phyloP scores from a whole-genome alignment of 2,113 vertebrate species.

The Malaclemys terrapin region DNA sequence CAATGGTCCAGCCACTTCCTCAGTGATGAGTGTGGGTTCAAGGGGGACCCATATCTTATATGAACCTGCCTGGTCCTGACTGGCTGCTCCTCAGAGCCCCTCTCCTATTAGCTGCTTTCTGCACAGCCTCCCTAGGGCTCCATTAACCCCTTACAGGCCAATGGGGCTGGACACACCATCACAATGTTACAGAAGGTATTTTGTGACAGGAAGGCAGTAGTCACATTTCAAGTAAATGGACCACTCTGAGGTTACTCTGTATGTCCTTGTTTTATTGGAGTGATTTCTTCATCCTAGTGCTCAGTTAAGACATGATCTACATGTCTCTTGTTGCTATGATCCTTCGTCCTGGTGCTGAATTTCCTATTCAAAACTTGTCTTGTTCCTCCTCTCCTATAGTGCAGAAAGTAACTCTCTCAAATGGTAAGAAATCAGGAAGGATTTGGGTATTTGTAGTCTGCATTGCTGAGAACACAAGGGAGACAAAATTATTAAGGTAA shows the following conservation, averaged over 20 bases:
- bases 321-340: background rate
- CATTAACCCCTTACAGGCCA: too few relatives aligned
- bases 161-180: too few relatives aligned
- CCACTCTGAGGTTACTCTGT: background rate
- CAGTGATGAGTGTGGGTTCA: too few relatives aligned
- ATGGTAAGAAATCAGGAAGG: background rate
- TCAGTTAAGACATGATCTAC: background rate
- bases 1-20: too few relatives aligned
- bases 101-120: too few relatives aligned
- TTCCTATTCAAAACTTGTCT: background rate
- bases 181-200: background rate
- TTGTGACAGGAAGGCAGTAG: background rate
- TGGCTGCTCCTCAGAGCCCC: too few relatives aligned
- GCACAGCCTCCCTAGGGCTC: too few relatives aligned
- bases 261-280: background rate
- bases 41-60: too few relatives aligned
- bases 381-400: background rate
- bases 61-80: too few relatives aligned
- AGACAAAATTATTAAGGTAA: conserved; percentile 6
- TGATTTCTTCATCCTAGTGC: background rate
- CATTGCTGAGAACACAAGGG: rapidly evolving
- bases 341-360: background rate
- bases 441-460: background rate
- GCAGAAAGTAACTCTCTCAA: background rate
- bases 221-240: background rate